Percentiles rank a stretch among this genome's conserved stretches.
phyloP scores from a whole-genome alignment of 2,797 vertebrate species.

The Novumbra hubbsi region DNA sequence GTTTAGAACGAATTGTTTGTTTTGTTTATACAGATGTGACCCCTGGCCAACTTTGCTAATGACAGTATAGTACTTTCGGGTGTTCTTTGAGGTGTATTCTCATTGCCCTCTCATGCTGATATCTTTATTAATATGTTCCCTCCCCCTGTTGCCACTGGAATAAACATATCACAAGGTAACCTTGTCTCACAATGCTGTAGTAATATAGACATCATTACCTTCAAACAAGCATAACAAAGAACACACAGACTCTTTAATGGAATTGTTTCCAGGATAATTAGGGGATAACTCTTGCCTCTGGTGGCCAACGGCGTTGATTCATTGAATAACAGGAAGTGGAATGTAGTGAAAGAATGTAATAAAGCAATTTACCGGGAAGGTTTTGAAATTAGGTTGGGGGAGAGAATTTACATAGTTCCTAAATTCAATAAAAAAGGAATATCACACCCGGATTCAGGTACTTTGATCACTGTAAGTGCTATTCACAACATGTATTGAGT shows the following conservation, averaged over 20 bases:
- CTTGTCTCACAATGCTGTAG: background rate
- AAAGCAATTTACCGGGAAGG: background rate
- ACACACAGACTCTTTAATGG: background rate
- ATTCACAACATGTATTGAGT: background rate
- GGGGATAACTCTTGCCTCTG: background rate
- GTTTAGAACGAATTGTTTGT: background rate
- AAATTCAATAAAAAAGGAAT: background rate
- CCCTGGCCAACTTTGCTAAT: background rate
- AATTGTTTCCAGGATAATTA: background rate
- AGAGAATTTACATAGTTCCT: background rate
- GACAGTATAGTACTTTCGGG: background rate
- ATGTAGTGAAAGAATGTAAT: background rate
- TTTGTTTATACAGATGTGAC: background rate
- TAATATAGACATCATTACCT: background rate
- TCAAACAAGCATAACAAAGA: background rate
- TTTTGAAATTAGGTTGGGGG: background rate
- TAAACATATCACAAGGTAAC: background rate
- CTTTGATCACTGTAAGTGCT: background rate
- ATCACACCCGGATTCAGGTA: background rate
- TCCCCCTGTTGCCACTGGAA: no score
- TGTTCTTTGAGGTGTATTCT: background rate
- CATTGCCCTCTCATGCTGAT: background rate
- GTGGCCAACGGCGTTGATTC: background rate
- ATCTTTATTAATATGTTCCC: background rate
- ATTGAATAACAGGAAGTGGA: background rate